Evolutionary conservation across 2,888 invertebrate genomes (phyloP), one percentile per base, ranked within the genome.

Genomic region (Luperina nickerlii): DNA sequence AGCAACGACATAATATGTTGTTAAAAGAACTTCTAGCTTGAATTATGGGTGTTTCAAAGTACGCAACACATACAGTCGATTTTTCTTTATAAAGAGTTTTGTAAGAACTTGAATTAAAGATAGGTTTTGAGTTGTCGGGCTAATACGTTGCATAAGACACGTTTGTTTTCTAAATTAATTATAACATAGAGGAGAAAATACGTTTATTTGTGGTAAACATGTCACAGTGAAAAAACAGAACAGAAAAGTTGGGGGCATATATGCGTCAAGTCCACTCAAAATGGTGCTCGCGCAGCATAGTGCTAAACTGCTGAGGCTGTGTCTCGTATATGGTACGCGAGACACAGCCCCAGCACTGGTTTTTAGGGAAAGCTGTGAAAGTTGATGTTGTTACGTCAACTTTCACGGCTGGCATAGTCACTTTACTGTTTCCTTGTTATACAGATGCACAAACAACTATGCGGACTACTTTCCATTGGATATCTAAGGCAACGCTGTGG

Each of bases 401-500:
- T 32, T 32, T 32, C 32, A 32, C 32, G 38, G 38, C 4, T 13
- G 3, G 15, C 48, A 48, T n/a, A 1, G 57, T 57, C 1, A 0
- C n/a, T 57, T 57, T 20, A 57, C 13, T 32, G 3, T 48, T 60
- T 75, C 8, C 6, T 45, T 72, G n/a, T 45, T 1, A 54, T 24
- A 48, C 88, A 97, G 97, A 92, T 82, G 95, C 91, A 79, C 94
- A 90, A 93, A 96, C 94, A 75, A 96, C 92, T 82, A 95, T 86
- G 88, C 93, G 97, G 0, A 97, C 98, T 0, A 97, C 97, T 24
- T 98, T 93, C 90, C 97, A 97, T 74, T 98, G 98, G 98, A 97
- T 97, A 82, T 98, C 98, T 0, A 97, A 97, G 85, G 97, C 98
- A 9, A 97, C 98, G 18, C 92, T 98, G 71, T 98, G 98, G 97